A percentile compares a stretch with the other conserved stretches of the same genome.
Conservation (phyloP, 2,888 invertebrate species). For the Acleris literana region DNA sequence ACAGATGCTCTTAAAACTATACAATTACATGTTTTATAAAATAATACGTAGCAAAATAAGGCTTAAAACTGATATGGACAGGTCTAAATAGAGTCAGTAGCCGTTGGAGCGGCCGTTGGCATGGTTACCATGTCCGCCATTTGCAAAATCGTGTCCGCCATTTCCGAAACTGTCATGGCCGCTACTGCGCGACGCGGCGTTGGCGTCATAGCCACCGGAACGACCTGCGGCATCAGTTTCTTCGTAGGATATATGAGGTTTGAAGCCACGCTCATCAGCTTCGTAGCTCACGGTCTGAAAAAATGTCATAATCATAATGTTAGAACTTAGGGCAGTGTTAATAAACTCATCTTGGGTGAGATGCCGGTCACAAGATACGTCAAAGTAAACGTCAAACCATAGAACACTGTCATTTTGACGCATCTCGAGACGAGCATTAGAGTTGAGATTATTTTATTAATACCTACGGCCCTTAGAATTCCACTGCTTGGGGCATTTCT, state of each 20-base stretch:
- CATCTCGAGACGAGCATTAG: no score
- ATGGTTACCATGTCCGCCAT: constrained; percentile 47
- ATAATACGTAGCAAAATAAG: constrained; percentile 38
- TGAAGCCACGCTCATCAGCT: constrained; percentile 86
- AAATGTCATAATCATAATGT: not conserved
- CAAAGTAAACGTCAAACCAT: no score
- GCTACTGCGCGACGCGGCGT: constrained; percentile 53
- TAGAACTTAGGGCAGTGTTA: no score
- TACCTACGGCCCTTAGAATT: no score
- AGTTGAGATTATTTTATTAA: no score
- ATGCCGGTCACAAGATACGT: no score
- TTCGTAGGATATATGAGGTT: constrained; percentile 86
- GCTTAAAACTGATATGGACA: constrained; percentile 22
- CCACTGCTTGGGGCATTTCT: no score
- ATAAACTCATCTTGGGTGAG: no score
- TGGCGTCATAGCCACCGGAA: constrained; percentile 63
- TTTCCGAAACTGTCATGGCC: constrained; percentile 36
- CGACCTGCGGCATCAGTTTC: constrained; percentile 69
- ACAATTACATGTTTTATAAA: constrained; percentile 1
- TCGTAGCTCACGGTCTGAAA: constrained; percentile 86
- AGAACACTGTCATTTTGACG: no score
- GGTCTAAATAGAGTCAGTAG: constrained; percentile 43
- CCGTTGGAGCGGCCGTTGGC: constrained; percentile 45
- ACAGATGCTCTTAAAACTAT: constrained; percentile 34
- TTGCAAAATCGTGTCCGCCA: constrained; percentile 47